phyloP scores from a whole-genome alignment of 1,140 invertebrate species.

The Pachyrhynchus sulphureomaculatus region DNA sequence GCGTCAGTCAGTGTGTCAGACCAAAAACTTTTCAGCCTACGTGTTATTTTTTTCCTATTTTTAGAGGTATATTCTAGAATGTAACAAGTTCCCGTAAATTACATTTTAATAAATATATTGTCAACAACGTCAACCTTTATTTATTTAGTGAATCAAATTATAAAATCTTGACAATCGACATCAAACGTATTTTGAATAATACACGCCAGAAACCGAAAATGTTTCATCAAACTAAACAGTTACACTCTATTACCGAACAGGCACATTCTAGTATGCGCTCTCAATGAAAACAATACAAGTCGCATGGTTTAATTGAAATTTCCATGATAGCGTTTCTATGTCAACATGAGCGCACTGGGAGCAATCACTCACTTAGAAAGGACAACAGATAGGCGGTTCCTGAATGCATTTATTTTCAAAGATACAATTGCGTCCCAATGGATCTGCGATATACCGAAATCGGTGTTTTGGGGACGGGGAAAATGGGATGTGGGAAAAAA shows the following conservation, averaged over 20 bases:
- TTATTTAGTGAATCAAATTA: neutral
- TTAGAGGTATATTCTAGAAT: no score
- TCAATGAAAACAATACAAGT: conserved; percentile 30
- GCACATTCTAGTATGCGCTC: neutral
- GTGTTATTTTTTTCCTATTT: no score
- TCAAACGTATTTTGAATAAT: neutral
- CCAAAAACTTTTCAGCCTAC: no score
- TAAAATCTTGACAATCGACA: neutral
- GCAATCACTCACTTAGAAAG: conserved; percentile 41
- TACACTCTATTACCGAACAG: conserved; percentile 21
- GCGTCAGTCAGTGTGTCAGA: no score
- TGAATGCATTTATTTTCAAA: conserved; percentile 15
- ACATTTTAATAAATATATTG: no score
- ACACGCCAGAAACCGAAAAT: neutral
- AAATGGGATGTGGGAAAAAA: no score
- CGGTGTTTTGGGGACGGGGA: neutral
- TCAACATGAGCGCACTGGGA: conserved; percentile 42
- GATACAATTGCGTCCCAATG: conserved; percentile 17
- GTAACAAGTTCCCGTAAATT: no score
- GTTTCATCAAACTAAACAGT: conserved; percentile 27
- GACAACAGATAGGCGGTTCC: conserved; percentile 28
- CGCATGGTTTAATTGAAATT: conserved; percentile 42
- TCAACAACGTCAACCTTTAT: no score
- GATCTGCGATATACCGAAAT: neutral
- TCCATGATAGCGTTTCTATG: conserved; percentile 45